A percentile compares a stretch with the other conserved stretches of the same genome.
phyloP scores from a whole-genome alignment of 2,113 vertebrate species.

The Ramphastos sulfuratus region DNA sequence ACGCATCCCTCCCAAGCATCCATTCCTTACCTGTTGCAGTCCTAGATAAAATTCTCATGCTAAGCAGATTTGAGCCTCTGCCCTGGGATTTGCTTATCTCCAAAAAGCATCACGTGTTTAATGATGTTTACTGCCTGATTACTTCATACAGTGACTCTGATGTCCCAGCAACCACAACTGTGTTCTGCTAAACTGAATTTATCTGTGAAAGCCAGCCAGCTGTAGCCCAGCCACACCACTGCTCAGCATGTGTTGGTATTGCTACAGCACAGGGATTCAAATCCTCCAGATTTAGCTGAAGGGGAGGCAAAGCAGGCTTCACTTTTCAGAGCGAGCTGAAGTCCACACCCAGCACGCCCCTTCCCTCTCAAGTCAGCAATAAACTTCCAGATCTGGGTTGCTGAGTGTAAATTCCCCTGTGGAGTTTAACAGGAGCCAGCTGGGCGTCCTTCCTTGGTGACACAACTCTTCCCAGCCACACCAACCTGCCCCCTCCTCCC shows the following conservation, averaged over 20 bases:
- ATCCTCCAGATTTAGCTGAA: neutral
- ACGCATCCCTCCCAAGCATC: neutral
- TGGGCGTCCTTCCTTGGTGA: neutral
- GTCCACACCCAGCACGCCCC: neutral
- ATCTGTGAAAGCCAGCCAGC: neutral
- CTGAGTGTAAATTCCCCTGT: neutral
- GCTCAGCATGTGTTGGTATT: accelerated
- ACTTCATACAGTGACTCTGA: neutral
- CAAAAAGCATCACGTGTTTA: neutral
- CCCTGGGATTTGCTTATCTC: neutral
- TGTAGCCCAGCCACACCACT: neutral
- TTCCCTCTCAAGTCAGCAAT: slow-evolving; percentile 10
- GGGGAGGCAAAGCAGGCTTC: neutral
- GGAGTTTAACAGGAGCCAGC: slow-evolving; percentile 40
- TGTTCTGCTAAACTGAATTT: neutral
- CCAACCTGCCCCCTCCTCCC: neutral
- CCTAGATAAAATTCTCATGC: neutral
- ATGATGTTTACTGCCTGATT: neutral
- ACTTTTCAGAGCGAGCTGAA: neutral
- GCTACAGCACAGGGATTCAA: neutral
- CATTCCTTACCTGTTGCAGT: neutral
- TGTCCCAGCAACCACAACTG: neutral
- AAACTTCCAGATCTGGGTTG: neutral
- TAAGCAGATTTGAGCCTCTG: neutral
- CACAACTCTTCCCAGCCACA: neutral